A percentile compares a stretch with the other conserved stretches of the same genome.
Evolutionary conservation across 2,888 invertebrate genomes (phyloP).

Genomic region (Tetramorium bicarinatum): DNA sequence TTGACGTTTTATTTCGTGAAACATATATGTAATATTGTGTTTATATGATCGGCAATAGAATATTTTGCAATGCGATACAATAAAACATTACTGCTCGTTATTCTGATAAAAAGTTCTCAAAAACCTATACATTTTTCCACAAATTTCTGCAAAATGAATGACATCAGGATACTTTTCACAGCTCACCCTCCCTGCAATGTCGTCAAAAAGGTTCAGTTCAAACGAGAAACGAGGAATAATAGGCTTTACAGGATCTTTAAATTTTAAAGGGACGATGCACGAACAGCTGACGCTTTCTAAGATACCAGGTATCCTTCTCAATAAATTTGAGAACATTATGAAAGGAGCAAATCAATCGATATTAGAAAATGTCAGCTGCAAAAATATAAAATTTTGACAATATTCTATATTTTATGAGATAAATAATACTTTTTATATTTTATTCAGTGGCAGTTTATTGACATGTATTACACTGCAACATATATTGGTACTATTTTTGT

Average conservation of each 20-base stretch:
- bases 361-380: background rate
- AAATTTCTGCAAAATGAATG: constrained; percentile 65
- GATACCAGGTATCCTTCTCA: constrained; percentile 59
- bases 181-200: constrained; percentile 56
- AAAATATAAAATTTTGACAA: constrained; percentile 43
- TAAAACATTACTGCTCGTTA: constrained; percentile 67
- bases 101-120: constrained; percentile 27
- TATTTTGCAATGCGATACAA: background rate
- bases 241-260: constrained; percentile 79
- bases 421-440: background rate
- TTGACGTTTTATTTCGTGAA: background rate
- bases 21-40: background rate
- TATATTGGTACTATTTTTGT: no score
- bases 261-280: constrained; percentile 80
- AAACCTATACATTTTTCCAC: constrained; percentile 62
- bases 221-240: constrained; percentile 65
- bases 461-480: no score
- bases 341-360: background rate
- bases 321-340: constrained; percentile 60
- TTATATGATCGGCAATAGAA: background rate
- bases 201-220: constrained; percentile 56
- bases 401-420: background rate
- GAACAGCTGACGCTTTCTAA: constrained; percentile 78
- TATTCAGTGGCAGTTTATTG: no score
- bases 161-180: constrained; percentile 59